Base-by-base conservation (phyloP, 2,888 invertebrate species). In the Campopleginae sp. region DNA sequence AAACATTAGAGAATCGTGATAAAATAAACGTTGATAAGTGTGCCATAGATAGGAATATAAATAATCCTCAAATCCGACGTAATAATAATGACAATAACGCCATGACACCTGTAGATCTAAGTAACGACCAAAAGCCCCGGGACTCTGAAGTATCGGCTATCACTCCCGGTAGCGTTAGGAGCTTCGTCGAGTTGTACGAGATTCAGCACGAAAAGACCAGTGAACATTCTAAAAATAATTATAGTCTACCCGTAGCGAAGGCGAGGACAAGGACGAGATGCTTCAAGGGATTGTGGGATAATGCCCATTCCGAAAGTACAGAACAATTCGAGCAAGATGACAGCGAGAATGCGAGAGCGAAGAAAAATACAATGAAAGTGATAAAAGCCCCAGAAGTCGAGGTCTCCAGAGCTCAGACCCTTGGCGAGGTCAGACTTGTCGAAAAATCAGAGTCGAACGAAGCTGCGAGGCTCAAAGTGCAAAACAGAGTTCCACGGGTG, bases 51-150 rank as follows among this genome's bases (percentile, higher is more conserved):
- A 91, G 89, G 79, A 87, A 88, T 82, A 80, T 38, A 48, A 75
- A 68, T 77, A 82, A 84, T 76, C 48, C 70, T 71, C 75, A 54
- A 87, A 89, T 81, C 87, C 90, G 87, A 88, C 87, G 88, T 90
- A 92, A 92, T 88, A 89, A 91, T 91, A 91, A 91, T 89, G 92
- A 93, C 92, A 93, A 93, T 92, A 92, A 93, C 89, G 89, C 91
- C 90, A 91, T 87, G 88, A 89, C 89, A 91, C 90, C 92, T 90
- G 90, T 93, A 92, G 92, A 86, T 88, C 82, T 92, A 93, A 93
- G 91, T 90, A 89, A 89, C 87, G 92, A 92, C 91, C 92, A 92
- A 92, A 89, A 89, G 87, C 87, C 85, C 80, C 87, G 89, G 82
- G 90, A 91, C 86, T 87, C 61, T 27, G 76, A 75, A 31, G 27